Evolutionary conservation across 2,888 invertebrate species (phyloP).

Genomic region (Scrobipalpa atriplicella): DNA sequence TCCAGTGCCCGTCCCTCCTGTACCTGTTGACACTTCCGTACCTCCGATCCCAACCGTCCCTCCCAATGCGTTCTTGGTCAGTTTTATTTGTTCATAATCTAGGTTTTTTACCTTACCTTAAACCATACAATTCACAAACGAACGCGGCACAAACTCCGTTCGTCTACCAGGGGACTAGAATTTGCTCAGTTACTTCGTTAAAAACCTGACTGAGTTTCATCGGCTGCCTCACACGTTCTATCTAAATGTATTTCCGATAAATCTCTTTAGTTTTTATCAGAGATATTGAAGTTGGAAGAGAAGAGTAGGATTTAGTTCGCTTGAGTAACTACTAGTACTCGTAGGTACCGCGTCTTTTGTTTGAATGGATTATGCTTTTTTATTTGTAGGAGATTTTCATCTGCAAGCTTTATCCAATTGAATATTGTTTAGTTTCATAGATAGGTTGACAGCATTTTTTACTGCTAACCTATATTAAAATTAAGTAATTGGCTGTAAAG

Average conservation of each 20-base stretch:
- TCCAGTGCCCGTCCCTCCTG: neutral
- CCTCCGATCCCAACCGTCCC: too few relatives aligned
- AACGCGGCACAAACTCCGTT: neutral
- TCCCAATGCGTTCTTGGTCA: too few relatives aligned
- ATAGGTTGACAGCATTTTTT: too few relatives aligned
- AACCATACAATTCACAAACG: neutral
- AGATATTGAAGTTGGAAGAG: neutral
- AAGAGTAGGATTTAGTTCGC: neutral
- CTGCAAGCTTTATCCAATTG: too few relatives aligned
- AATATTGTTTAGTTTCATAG: too few relatives aligned
- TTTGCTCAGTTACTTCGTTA: constrained; percentile 1
- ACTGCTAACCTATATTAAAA: too few relatives aligned
- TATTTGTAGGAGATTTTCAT: too few relatives aligned
- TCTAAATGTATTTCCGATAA: constrained; percentile 7
- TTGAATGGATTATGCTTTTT: too few relatives aligned
- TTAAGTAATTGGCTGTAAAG: too few relatives aligned
- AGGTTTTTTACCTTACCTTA: neutral
- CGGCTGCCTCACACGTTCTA: constrained; percentile 10
- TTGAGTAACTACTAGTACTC: too few relatives aligned
- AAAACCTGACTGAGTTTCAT: neutral
- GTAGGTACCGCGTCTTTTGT: too few relatives aligned
- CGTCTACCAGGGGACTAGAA: neutral
- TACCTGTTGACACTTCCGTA: neutral
- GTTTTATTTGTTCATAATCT: too few relatives aligned
- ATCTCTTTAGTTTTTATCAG: constrained; percentile 1